Evolutionary conservation across 2,113 vertebrate genomes (phyloP).

Genomic region (Megaleporinus macrocephalus): DNA sequence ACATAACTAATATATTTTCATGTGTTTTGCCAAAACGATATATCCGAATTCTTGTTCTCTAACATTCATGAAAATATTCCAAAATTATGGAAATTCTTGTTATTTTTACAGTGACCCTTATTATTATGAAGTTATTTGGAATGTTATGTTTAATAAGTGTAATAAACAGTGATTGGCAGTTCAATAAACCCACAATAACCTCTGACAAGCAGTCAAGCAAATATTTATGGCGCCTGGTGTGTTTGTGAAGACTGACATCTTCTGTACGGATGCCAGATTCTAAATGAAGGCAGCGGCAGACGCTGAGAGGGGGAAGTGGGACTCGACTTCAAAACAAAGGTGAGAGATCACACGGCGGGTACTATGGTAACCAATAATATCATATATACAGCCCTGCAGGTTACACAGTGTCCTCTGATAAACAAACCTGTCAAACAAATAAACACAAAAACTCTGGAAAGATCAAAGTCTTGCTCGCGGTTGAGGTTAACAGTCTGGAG

Average conservation of each 20-base stretch:
- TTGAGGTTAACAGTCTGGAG: neutral
- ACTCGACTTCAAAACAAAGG: constrained; percentile 40
- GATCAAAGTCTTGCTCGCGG: constrained; percentile 10
- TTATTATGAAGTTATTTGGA: neutral
- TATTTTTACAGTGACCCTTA: neutral
- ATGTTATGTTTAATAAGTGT: neutral
- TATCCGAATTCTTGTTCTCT: no score
- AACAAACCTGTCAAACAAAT: constrained; percentile 35
- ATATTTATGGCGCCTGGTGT: constrained; percentile 9
- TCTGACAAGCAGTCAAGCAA: neutral
- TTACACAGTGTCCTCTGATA: constrained; percentile 29
- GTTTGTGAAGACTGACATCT: constrained; percentile 3
- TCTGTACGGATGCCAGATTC: constrained; percentile 11
- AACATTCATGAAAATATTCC: no score
- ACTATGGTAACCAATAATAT: constrained; percentile 42
- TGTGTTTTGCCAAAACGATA: neutral
- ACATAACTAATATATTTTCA: neutral
- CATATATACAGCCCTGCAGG: constrained; percentile 35
- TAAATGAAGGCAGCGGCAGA: constrained; percentile 20
- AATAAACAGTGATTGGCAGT: constrained; percentile 22
- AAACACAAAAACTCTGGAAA: constrained; percentile 20
- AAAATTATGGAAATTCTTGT: no score
- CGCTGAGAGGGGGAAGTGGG: no score
- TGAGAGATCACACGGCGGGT: constrained; percentile 25
- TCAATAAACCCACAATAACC: constrained; percentile 20